Percentiles rank a stretch among this genome's conserved stretches.
Evolutionary conservation across 2,113 vertebrate genomes (phyloP).

Genomic region (Probosciger aterrimus): DNA sequence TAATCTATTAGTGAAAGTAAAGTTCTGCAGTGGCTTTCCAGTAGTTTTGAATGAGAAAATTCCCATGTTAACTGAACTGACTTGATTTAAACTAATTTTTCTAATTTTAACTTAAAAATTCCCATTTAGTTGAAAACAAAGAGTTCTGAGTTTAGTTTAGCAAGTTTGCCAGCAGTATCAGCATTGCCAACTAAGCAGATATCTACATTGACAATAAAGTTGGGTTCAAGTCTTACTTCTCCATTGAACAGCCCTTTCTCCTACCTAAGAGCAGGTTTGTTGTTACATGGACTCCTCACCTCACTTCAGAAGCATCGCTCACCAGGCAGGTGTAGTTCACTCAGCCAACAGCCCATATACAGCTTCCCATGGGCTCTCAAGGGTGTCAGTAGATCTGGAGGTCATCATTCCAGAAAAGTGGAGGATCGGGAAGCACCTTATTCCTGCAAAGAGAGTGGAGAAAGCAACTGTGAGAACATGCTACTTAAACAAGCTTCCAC

Average conservation of each 20-base stretch:
- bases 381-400: too few species aligned
- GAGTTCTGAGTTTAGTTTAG: background rate
- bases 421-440: accelerated
- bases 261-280: accelerated
- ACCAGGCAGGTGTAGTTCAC: background rate
- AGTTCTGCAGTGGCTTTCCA: background rate
- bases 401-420: too few species aligned
- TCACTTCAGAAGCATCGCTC: background rate
- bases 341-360: background rate
- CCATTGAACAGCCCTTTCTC: background rate
- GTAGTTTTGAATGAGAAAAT: background rate
- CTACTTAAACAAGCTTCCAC: background rate
- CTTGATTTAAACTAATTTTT: background rate
- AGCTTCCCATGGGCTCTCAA: background rate
- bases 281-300: background rate
- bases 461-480: accelerated
- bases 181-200: accelerated
- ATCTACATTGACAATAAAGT: accelerated
- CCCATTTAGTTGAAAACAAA: background rate
- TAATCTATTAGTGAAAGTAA: background rate
- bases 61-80: background rate
- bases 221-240: background rate
- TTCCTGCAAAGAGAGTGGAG: background rate
- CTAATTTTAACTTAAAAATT: background rate
- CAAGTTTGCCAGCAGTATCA: background rate